These are phyloP conservation scores for Acipenser oxyrinchus DNA, from an alignment of 2,797 vertebrate genomes.

Conservation along the genomic window DNA sequence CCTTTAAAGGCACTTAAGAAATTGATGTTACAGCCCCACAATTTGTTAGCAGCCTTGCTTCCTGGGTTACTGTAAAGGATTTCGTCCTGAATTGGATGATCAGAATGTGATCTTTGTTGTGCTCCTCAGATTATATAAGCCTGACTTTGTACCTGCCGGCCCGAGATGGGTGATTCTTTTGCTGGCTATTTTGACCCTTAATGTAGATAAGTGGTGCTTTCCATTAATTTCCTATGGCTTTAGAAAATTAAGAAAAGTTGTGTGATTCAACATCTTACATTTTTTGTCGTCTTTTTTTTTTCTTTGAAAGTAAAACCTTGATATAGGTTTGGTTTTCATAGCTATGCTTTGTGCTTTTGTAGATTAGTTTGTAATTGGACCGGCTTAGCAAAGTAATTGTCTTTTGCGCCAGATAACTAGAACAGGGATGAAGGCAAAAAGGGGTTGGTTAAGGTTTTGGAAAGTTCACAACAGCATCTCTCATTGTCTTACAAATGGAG, in stretches of 20 bases:
- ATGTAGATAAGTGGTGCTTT: constrained; percentile 97
- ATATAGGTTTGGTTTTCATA: too few species aligned
- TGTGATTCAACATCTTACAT: constrained; percentile 4
- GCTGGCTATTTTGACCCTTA: constrained; percentile 79
- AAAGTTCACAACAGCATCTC: too few species aligned
- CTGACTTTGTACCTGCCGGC: constrained; percentile 80
- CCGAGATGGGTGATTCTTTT: constrained; percentile 64
- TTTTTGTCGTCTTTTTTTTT: too few species aligned
- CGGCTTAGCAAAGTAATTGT: too few species aligned
- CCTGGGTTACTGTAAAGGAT: constrained; percentile 78
- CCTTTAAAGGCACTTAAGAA: constrained; percentile 99
- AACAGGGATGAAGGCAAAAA: too few species aligned
- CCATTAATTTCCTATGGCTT: constrained; percentile 77
- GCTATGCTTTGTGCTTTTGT: too few species aligned
- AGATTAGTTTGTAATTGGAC: too few species aligned
- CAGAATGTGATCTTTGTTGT: constrained; percentile 90
- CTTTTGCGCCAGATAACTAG: too few species aligned
- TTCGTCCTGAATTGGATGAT: constrained; percentile 97
- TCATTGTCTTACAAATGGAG: too few species aligned
- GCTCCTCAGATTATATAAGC: constrained; percentile 87
- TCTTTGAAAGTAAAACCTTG: too few species aligned
- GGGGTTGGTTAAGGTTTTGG: too few species aligned
- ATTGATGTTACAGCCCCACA: constrained; percentile 89
- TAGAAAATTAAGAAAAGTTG: constrained; percentile 58
- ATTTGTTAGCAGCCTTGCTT: constrained; percentile 81